Evolutionary conservation across 2,888 invertebrate species (phyloP), one percentile per base, ranked within the genome.

Genomic region (Caenorhabditis sp.): DNA sequence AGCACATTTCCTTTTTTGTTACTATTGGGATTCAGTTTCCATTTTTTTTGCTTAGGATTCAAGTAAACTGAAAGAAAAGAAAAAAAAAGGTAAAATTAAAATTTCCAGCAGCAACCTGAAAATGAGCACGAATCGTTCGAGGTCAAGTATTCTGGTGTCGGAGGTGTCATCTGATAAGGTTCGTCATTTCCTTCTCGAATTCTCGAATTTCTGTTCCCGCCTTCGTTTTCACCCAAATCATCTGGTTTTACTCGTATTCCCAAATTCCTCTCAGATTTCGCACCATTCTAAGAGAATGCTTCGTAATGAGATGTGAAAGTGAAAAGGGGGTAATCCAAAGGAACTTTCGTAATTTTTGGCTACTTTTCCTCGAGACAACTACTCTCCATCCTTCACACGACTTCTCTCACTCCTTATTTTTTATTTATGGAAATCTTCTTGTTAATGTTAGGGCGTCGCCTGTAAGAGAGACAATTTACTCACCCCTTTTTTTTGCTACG

Each of bases 361-460:
- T 22, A 22, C 54, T 56, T 61, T 51, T 24, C n/a, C 51, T 31
- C 12, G 38, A 38, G 38, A 31, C 5, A 31, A 31, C 22, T 68
- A 19, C 19, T n/a, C 44, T 19, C 44, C 44, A 8, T 14, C 22
- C 54, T 47, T 47, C 58, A 58, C 68, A 64, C 63, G 51, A 69
- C 47, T 44, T 51, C 63, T 70, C 24, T 35, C 22, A 31, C 56
- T n/a, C 26, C 70, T 76, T 68, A 79, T 79, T 70, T 79, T 70
- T 79, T 79, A 79, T 79, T 79, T 64, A 79, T 79, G 79, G 69
- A 79, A 79, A 79, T 70, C 79, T 70, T 61, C 79, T 70, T 79
- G 70, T 79, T 64, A 70, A 70, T 69, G 59, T 70, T 69, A 64
- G 54, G 51, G 59, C 70, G 44, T 44, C 49, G 51, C 63, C 56